Base-by-base conservation (phyloP, 2,113 vertebrate genomes). In the Cynoglossus semilaevis region DNA sequence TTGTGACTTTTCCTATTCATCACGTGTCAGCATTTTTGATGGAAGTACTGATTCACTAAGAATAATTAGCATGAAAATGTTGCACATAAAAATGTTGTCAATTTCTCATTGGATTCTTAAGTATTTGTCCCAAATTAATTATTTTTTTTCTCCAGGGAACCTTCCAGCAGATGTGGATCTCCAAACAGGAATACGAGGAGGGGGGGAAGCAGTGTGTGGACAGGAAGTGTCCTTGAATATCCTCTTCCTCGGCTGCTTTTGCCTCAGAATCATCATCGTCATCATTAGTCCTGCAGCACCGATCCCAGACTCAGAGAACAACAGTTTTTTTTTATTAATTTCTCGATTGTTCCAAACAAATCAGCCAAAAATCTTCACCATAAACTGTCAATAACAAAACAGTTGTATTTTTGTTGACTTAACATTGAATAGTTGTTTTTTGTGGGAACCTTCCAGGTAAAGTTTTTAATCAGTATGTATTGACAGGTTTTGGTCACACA, bases 141-240 rank as follows among this genome's bases (percentile, higher is more conserved):
- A 8, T 63, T 48, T 5, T 43, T 5, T 18, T 1, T 87, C 72
- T 85, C 35, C 67, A 98, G 96, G 97, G 96, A 67, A 98, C 95
- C 61, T 98, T 98, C 86, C 96, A 98, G 72, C 96, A 99, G 84
- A 99, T 98, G 95, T 98, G 96, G 95, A 99, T 99, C 87, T 99
- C 96, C 13, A 98, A 98, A 84, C 96, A 98, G 82, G 96, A 98
- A 60, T 98, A 98, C 16, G 97, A 99, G 88, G 96, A 99, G 88
- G 96, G 97, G 77, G 97, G 96, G 58, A 99, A 98, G 85, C 96
- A 98, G 67, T 98, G 97, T 76, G 96, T 98, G 71, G 96, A 99
- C 89, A 94, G 96, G 83, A 99, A 99, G 91, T 98, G 96, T 49
- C 96, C 96, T 67, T 98, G 91, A 15, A 15, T 16, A 2, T 4